Evolutionary conservation across 1,140 invertebrate species (phyloP).

Genomic region (Lepeophtheirus salmonis): DNA sequence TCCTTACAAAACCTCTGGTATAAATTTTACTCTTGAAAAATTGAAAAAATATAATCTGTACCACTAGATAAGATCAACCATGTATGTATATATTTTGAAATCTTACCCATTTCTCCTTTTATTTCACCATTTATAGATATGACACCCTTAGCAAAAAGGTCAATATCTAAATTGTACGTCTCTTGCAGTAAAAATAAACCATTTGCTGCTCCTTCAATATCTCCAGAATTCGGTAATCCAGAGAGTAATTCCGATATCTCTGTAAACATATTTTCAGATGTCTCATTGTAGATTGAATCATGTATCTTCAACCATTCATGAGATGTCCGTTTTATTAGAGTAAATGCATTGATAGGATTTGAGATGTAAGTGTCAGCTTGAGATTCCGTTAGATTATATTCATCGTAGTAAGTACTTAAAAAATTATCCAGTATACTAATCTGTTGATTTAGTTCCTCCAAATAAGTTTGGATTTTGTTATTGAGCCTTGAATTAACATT

Average conservation of each 20-base stretch:
- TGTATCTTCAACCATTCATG: background rate
- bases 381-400: background rate
- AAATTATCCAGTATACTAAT: background rate
- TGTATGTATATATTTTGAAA: conserved; percentile 16
- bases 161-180: conserved; percentile 33
- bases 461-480: background rate
- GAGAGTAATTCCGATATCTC: background rate
- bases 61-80: too few species aligned
- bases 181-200: conserved; percentile 34
- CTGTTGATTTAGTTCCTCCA: background rate
- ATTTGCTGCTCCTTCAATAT: conserved; percentile 32
- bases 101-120: background rate
- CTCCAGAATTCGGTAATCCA: conserved; percentile 22
- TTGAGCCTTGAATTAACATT: background rate
- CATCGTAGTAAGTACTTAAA: background rate
- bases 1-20: too few species aligned
- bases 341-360: conserved; percentile 12
- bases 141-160: conserved; percentile 30
- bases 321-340: conserved; percentile 2
- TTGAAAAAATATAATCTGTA: too few species aligned
- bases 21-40: too few species aligned
- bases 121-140: background rate
- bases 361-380: conserved; percentile 1
- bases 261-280: background rate
- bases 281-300: background rate